Evolutionary conservation across 2,888 invertebrate species (phyloP).

Genomic region (Mactromeris polynyma): DNA sequence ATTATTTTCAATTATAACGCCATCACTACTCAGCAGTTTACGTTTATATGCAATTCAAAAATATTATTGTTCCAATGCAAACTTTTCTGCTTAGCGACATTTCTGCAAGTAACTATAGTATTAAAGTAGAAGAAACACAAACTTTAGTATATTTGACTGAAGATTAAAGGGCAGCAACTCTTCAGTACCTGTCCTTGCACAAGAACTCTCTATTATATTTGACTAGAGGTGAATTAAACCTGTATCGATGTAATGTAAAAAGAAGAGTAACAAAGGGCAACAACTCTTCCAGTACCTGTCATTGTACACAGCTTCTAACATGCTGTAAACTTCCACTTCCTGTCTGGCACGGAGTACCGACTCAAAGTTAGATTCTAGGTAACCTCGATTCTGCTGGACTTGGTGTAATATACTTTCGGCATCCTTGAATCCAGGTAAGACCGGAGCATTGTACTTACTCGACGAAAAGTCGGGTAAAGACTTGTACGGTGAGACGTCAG

Average conservation of each 20-base stretch:
- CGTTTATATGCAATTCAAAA: too few relatives aligned
- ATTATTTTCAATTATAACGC: too few relatives aligned
- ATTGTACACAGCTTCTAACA: slow-evolving; percentile 74
- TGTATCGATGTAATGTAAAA: too few relatives aligned
- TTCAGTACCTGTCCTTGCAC: too few relatives aligned
- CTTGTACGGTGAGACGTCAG: slow-evolving; percentile 70
- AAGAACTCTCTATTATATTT: too few relatives aligned
- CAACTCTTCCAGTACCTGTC: slow-evolving; percentile 71
- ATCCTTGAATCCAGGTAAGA: slow-evolving; percentile 75
- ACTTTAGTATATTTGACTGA: too few relatives aligned
- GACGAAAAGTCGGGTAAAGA: slow-evolving; percentile 63
- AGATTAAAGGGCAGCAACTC: neutral
- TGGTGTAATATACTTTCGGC: slow-evolving; percentile 78
- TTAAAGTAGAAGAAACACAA: too few relatives aligned
- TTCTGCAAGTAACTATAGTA: too few relatives aligned
- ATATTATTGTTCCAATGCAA: too few relatives aligned
- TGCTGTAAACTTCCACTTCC: slow-evolving; percentile 77
- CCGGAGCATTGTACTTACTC: slow-evolving; percentile 67
- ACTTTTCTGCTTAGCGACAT: too few relatives aligned
- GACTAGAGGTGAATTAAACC: too few relatives aligned
- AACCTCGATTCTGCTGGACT: slow-evolving; percentile 75
- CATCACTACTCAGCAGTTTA: too few relatives aligned
- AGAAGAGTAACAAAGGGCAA: neutral
- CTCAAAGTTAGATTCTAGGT: slow-evolving; percentile 81
- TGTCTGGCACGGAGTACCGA: slow-evolving; percentile 77